phyloP scores from a whole-genome alignment of 2,113 vertebrate genomes.

The Charadrius vociferus region DNA sequence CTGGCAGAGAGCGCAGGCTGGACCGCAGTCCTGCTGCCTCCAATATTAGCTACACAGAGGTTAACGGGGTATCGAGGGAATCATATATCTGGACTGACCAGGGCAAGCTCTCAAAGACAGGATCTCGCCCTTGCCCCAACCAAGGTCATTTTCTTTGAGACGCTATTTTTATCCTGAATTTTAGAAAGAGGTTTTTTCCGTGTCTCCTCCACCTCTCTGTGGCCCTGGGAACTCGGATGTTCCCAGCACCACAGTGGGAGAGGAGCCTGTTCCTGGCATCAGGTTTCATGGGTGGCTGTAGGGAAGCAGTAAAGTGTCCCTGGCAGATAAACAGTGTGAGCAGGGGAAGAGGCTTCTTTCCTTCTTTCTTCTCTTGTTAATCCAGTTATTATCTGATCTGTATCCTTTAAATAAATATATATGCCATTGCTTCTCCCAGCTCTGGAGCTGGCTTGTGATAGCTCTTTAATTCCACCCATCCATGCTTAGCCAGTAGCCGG shows the following conservation, averaged over 20 bases:
- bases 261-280: conserved; percentile 13
- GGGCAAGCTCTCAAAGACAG: neutral
- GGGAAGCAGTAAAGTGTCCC: neutral
- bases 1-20: neutral
- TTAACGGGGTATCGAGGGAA: neutral
- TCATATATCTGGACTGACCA: neutral
- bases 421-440: neutral
- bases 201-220: neutral
- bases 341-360: neutral
- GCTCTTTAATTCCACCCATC: neutral
- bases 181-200: neutral
- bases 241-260: neutral
- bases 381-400: conserved; percentile 18
- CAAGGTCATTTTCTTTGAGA: neutral
- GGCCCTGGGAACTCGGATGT: conserved; percentile 10
- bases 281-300: neutral
- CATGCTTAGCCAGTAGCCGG: neutral
- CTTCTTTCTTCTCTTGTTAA: neutral
- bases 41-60: neutral
- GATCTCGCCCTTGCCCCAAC: neutral
- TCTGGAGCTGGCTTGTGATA: neutral
- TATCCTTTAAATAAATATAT: conserved; percentile 17
- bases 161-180: conserved; percentile 33
- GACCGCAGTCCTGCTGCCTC: neutral
- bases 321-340: neutral